These are phyloP conservation scores for Pelodytes ibericus DNA, from an alignment of 2,797 vertebrate genomes.

Conservation along the genomic window DNA sequence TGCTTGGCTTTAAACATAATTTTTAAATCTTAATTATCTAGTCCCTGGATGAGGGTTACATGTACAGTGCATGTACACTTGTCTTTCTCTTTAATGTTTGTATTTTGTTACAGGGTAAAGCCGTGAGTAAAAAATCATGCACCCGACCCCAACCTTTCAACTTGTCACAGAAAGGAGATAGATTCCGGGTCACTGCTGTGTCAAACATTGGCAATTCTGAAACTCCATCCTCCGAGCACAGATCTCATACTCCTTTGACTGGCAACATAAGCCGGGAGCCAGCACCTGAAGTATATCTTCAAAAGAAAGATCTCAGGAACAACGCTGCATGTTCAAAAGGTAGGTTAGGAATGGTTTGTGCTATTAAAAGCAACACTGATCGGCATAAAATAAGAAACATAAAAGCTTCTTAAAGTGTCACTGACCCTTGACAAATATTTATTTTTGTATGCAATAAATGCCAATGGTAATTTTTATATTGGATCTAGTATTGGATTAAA, in stretches of 20 bases:
- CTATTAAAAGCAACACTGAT: background rate
- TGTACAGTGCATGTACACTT: background rate
- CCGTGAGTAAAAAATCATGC: slow-evolving; percentile 43
- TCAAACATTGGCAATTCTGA: background rate
- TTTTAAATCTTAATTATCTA: too few relatives aligned
- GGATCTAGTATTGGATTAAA: too few relatives aligned
- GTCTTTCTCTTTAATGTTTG: background rate
- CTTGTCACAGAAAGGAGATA: slow-evolving; percentile 41
- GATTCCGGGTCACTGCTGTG: background rate
- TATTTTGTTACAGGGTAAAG: slow-evolving; percentile 45
- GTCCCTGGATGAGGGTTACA: background rate
- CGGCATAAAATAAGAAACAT: too few relatives aligned
- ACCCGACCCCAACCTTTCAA: slow-evolving; percentile 40
- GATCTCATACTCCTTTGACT: background rate
- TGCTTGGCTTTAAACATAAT: too few relatives aligned
- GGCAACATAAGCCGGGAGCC: slow-evolving; percentile 22
- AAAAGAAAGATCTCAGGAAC: slow-evolving; percentile 13
- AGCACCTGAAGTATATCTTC: slow-evolving; percentile 10
- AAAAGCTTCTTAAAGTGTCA: too few relatives aligned
- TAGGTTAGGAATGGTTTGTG: background rate
- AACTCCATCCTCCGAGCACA: background rate
- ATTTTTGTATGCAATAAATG: too few relatives aligned
- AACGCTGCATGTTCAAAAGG: background rate
- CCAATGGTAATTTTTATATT: too few relatives aligned
- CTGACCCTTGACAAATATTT: too few relatives aligned